Evolutionary conservation across 2,888 invertebrate species (phyloP).

Genomic region (Lottia gigantea): DNA sequence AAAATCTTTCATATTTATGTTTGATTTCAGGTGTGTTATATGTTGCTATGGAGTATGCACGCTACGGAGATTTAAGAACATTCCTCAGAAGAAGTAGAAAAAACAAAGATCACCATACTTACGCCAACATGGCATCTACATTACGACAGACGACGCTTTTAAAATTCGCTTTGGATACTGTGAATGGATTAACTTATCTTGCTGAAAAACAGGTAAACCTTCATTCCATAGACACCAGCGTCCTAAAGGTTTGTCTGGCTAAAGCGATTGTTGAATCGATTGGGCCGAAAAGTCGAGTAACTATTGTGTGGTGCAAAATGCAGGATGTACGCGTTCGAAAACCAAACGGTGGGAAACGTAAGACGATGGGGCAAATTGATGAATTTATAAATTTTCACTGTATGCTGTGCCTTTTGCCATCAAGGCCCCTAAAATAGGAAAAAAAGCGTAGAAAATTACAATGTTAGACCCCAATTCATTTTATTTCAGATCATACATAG

Average conservation of each 20-base stretch:
- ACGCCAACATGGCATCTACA: conserved; percentile 42
- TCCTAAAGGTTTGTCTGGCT: too few species aligned
- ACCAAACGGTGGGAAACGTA: too few species aligned
- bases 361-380: too few species aligned
- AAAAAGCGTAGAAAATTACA: too few species aligned
- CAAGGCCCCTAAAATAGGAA: too few species aligned
- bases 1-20: background rate
- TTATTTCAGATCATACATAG: conserved; percentile 55
- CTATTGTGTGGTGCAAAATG: too few species aligned
- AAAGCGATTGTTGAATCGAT: too few species aligned
- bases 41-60: conserved; percentile 59
- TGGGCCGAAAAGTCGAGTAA: too few species aligned
- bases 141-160: conserved; percentile 49
- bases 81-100: conserved; percentile 53
- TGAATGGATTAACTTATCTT: conserved; percentile 52
- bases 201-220: conserved; percentile 56
- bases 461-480: background rate
- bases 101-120: conserved; percentile 45
- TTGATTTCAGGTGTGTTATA: conserved; percentile 49
- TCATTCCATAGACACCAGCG: too few species aligned
- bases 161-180: conserved; percentile 52
- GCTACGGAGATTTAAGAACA: conserved; percentile 55
- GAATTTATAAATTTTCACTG: too few species aligned
- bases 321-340: too few species aligned
- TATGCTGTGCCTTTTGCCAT: too few species aligned